Base-by-base conservation (phyloP, 2,888 invertebrate species). In the Nomada goodeniana region DNA sequence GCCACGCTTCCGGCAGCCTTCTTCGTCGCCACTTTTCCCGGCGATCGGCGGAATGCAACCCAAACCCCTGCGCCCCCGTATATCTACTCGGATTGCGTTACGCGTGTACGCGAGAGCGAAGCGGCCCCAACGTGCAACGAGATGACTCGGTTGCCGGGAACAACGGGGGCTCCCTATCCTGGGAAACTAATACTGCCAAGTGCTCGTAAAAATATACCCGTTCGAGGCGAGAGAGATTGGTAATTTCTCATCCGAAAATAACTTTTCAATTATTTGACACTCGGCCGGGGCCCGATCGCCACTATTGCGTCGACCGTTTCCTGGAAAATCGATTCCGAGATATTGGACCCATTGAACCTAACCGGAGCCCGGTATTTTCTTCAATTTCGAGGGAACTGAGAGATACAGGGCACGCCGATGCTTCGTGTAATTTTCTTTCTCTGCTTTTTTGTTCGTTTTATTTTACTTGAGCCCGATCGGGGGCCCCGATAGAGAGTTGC, bases 201-300 rank as follows among this genome's bases (percentile, higher is more conserved):
- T 79, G 79, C 60, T 70, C 70, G 75, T 75, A 65, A 79, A 79
- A 79, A 75, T 75, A 55, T 75, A 52, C 59, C n/a, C 23, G 65
- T 59, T 60, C 53, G 20, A 18, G 53, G 29, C 36, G 9, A 2
- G 4, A 18, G 11, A 18, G 18, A 60, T 61, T 26, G 69, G 53
- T 76, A 69, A 76, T 76, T 53, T 36, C 53, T 69, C 70, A 70
- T 63, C 47, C 50, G 50, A n/a, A 59, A 36, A 65, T 57, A 10
- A 29, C 23, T n/a, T 36, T 15, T 23, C 7, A 74, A 67, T 67
- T 57, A 57, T 69, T 57, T 23, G 7, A 44, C 23, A 26, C 23
- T 9, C 7, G 23, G 20, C 13, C 18, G 23, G 44, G 26, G 20
- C 11, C 18, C 15, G 55, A 18, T 60, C 50, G 26, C 50, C n/a